Evolutionary conservation across 2,113 vertebrate genomes (phyloP).

Genomic region (Ciconia stormi): DNA sequence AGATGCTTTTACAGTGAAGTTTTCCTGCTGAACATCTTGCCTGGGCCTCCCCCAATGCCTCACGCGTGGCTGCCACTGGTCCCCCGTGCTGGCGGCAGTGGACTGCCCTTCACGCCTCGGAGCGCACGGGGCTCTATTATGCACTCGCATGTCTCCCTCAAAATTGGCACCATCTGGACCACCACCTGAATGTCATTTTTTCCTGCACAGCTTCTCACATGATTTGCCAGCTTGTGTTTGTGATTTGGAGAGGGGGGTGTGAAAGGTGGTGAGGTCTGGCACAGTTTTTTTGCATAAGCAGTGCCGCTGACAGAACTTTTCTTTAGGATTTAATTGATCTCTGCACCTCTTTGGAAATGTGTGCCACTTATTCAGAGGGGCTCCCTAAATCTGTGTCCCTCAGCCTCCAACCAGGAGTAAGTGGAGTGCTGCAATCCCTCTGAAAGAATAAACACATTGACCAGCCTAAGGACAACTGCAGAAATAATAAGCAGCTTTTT

Average conservation of each 20-base stretch:
- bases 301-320: background rate
- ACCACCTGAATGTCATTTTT: conserved; percentile 71
- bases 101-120: conserved; percentile 60
- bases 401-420: background rate
- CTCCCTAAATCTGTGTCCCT: background rate
- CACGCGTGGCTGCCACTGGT: background rate
- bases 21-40: background rate
- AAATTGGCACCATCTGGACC: conserved; percentile 75
- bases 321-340: conserved; percentile 18
- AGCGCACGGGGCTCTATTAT: conserved; percentile 24
- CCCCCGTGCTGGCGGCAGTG: background rate
- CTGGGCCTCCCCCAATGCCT: background rate
- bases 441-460: background rate
- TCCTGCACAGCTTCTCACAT: conserved; percentile 40
- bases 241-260: background rate
- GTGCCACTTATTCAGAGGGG: background rate
- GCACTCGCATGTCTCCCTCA: conserved; percentile 45
- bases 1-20: background rate
- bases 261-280: conserved; percentile 52
- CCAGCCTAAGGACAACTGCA: background rate
- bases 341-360: background rate
- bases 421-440: background rate
- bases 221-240: conserved; percentile 61
- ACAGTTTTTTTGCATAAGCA: conserved; percentile 19
- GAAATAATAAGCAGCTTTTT: background rate